A percentile compares a stretch with the other conserved stretches of the same genome.
Evolutionary conservation across 2,888 invertebrate species (phyloP).

Genomic region (Drosophila pseudotakahashii): DNA sequence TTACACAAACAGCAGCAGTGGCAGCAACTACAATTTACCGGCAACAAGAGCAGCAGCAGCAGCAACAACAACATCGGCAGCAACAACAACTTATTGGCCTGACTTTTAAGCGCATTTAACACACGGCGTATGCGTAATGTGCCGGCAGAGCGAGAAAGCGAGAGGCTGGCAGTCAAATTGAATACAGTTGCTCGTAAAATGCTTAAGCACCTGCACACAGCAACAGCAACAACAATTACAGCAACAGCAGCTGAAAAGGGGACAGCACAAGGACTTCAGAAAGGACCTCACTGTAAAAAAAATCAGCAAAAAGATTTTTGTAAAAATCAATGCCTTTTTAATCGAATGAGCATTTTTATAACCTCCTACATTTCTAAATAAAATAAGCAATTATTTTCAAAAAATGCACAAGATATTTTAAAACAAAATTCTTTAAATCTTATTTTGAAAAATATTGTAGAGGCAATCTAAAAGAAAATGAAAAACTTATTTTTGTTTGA

Average conservation of each 20-base stretch:
- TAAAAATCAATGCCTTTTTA: no score
- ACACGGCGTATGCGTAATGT: slow-evolving; percentile 76
- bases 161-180: slow-evolving; percentile 61
- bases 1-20: slow-evolving; percentile 75
- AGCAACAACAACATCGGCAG: slow-evolving; percentile 23
- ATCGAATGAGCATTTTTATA: no score
- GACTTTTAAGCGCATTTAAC: slow-evolving; percentile 78
- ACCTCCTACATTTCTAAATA: no score
- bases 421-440: no score
- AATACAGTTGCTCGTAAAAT: slow-evolving; percentile 79
- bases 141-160: slow-evolving; percentile 19
- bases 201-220: slow-evolving; percentile 70
- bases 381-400: no score
- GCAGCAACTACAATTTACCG: slow-evolving; percentile 46
- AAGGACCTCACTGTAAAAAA: slow-evolving; percentile 23
- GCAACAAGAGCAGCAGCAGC: slow-evolving; percentile 38
- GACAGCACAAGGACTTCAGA: slow-evolving; percentile 34
- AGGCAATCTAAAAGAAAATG: background rate
- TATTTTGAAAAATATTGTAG: no score
- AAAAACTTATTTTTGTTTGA: background rate
- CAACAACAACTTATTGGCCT: slow-evolving; percentile 62
- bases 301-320: no score
- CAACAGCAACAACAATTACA: slow-evolving; percentile 25
- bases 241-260: slow-evolving; percentile 10
- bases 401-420: no score